phyloP scores from a whole-genome alignment of 2,113 vertebrate genomes.

The Carlito syrichta region DNA sequence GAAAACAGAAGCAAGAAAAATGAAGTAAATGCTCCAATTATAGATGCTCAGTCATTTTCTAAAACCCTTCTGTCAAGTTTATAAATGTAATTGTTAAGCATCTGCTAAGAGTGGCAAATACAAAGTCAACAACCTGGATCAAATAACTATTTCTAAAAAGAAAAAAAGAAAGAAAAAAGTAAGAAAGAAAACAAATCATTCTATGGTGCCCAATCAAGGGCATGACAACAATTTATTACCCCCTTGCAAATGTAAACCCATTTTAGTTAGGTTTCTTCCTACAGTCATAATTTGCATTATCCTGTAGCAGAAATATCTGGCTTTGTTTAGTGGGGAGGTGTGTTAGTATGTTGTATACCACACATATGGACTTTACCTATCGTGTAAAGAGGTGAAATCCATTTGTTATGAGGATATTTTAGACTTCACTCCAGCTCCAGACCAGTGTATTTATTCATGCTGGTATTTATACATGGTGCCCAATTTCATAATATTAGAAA shows the following conservation, averaged over 20 bases:
- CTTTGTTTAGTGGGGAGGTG: not conserved
- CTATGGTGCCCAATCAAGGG: not conserved
- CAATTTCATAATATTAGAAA: not conserved
- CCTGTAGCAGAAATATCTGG: not conserved
- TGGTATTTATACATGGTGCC: not conserved
- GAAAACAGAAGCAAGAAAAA: conserved; percentile 51
- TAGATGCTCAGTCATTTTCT: conserved; percentile 10
- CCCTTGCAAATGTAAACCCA: not conserved
- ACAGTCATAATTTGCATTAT: not conserved
- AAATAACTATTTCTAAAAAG: conserved; percentile 15
- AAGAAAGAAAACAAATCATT: not conserved
- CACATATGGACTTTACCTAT: not conserved
- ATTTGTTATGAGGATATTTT: not conserved
- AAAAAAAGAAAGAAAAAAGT: no score
- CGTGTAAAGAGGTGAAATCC: not conserved
- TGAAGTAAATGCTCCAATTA: conserved; percentile 49
- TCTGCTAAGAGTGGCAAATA: not conserved
- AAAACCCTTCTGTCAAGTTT: conserved; percentile 43
- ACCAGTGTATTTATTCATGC: not conserved
- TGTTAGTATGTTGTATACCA: not conserved
- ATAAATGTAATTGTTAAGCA: conserved; percentile 25
- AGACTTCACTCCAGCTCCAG: not conserved
- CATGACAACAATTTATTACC: not conserved
- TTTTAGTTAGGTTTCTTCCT: not conserved
- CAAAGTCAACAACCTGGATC: not conserved